Conservation (phyloP, 2,888 invertebrate species). For the Mongoloraphidia duomilia region DNA sequence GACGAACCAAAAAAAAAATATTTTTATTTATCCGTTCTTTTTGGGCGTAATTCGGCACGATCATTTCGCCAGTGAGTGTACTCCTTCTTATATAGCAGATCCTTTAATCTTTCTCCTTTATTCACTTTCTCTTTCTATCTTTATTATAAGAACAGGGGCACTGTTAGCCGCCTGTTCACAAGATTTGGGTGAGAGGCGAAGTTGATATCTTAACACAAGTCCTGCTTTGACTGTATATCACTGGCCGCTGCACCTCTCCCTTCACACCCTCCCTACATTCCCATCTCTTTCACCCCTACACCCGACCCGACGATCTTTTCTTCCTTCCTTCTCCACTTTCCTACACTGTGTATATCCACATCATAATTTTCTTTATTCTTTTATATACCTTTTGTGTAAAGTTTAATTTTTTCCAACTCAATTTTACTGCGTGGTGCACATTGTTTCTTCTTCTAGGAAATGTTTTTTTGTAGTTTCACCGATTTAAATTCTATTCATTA, state of each 20-base stretch:
- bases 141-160: conserved; percentile 33
- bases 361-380: conserved; percentile 12
- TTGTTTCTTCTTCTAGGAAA: not conserved
- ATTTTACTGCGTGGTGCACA: conserved; percentile 18
- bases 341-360: conserved; percentile 21
- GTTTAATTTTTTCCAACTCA: conserved; percentile 25
- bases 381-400: conserved; percentile 31
- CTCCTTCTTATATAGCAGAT: conserved; percentile 21
- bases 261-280: conserved; percentile 28
- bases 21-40: too few relatives aligned
- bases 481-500: not conserved
- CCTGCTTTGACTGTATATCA: conserved; percentile 3
- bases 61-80: too few relatives aligned
- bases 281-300: conserved; percentile 32
- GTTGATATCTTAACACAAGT: conserved; percentile 1
- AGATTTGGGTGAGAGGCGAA: conserved; percentile 36
- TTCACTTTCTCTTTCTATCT: conserved; percentile 48
- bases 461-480: not conserved
- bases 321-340: conserved; percentile 25
- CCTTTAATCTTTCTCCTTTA: conserved; percentile 37
- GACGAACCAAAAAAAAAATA: too few relatives aligned
- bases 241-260: conserved; percentile 4
- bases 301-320: conserved; percentile 30
- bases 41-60: too few relatives aligned
- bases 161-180: conserved; percentile 35